Base-by-base conservation (phyloP, 2,888 invertebrate genomes). In the Eupithecia inturbata region DNA sequence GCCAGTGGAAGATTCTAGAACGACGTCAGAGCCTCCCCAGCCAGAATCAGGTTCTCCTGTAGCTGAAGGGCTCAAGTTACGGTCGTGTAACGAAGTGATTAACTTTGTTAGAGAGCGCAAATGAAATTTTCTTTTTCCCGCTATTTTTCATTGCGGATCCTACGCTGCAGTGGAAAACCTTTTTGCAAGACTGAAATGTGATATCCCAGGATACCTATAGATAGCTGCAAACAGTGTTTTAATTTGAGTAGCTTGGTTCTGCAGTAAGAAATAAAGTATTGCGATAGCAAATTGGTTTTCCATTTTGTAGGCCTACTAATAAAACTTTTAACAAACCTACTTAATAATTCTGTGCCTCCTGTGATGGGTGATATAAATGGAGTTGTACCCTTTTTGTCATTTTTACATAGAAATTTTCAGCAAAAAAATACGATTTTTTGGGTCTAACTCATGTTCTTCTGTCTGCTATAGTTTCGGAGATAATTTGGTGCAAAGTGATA, bases 31-130 rank as follows among this genome's bases (percentile, higher is more conserved):
- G 69, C 75, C 76, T 68, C 70, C 67, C 70, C 66, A 74, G 72
- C 73, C 78, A 80, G 82, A 84, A 85, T 83, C 82, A 83, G 78
- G 78, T 81, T 82, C 84, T 81, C 81, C 79, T 81, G 79, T 81
- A 84, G 79, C 82, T 75, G 78, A 80, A 83, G 81, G 83, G 81
- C 81, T 87, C 81, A 77, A 78, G 82, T 86, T 85, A 84, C 87
- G 79, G 73, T 80, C 78, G 81, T 81, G 81, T 84, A 84, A 85
- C 82, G 84, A 82, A 84, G 82, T 85, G 83, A 85, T 85, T 85
- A 84, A 85, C 86, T 86, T 78, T 77, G 79, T 82, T 82, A 82
- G 73, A 77, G 70, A 75, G 76, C 66, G 71, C 75, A 79, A 78
- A 77, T 76, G 49, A 75, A 78, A 78, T 79, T 79, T 78, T 71